Percentiles rank a stretch among this genome's conserved stretches.
phyloP scores from a whole-genome alignment of 2,888 invertebrate species.

The Druceiella hillmani region DNA sequence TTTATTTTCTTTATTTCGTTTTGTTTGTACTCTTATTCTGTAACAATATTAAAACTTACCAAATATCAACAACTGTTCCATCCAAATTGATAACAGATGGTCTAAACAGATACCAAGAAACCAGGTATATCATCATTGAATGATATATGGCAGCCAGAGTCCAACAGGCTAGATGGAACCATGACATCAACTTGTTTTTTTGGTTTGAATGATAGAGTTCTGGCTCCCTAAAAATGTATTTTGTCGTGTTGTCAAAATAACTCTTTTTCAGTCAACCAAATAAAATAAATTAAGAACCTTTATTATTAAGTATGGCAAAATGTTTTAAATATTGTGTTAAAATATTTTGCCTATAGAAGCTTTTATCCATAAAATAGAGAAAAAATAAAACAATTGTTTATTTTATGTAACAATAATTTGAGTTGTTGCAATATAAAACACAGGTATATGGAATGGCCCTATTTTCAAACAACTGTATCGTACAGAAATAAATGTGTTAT shows the following conservation, averaged over 20 bases:
- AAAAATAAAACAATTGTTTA: too few relatives aligned
- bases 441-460: too few relatives aligned
- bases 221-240: constrained; percentile 49
- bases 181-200: constrained; percentile 59
- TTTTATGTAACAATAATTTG: too few relatives aligned
- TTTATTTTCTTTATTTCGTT: too few relatives aligned
- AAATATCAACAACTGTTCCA: constrained; percentile 49
- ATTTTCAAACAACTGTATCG: too few relatives aligned
- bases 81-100: constrained; percentile 47
- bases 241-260: background rate
- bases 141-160: constrained; percentile 57
- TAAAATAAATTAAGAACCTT: background rate
- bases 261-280: too few relatives aligned
- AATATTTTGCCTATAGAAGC: background rate
- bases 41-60: constrained; percentile 30
- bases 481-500: too few relatives aligned
- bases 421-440: too few relatives aligned
- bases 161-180: constrained; percentile 60
- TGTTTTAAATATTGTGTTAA: background rate
- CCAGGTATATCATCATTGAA: constrained; percentile 55
- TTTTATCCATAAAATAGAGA: background rate
- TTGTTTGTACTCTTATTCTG: too few relatives aligned
- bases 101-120: constrained; percentile 39
- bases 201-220: constrained; percentile 59
- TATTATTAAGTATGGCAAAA: background rate